Percentiles rank a stretch among this genome's conserved stretches.
These are phyloP conservation scores for Acronicta psi DNA, from an alignment of 2,888 invertebrate species.

Conservation along the genomic window DNA sequence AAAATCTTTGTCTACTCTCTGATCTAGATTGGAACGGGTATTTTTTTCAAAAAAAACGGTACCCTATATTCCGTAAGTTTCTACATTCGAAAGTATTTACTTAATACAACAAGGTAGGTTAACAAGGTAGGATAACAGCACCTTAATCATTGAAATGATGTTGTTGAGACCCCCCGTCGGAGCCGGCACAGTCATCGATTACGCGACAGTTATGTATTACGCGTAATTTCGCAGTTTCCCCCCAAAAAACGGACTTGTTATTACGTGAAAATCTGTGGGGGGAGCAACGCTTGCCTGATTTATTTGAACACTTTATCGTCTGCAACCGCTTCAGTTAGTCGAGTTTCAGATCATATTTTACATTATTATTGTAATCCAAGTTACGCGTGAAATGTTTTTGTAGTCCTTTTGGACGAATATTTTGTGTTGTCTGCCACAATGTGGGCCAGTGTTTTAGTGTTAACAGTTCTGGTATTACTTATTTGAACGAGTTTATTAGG, in stretches of 20 bases:
- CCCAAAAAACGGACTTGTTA: slow-evolving; percentile 61
- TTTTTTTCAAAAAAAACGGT: too few species aligned
- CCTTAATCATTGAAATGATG: slow-evolving; percentile 22
- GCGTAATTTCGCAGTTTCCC: slow-evolving; percentile 25
- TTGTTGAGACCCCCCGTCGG: slow-evolving; percentile 13
- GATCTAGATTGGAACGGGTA: too few species aligned
- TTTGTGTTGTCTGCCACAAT: slow-evolving; percentile 14
- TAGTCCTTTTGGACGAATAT: slow-evolving; percentile 25
- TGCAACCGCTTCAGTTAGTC: slow-evolving; percentile 52
- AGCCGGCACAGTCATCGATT: slow-evolving; percentile 27
- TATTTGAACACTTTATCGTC: slow-evolving; percentile 69
- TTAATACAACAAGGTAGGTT: background rate
- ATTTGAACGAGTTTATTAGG: background rate
- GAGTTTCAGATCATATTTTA: slow-evolving; percentile 55
- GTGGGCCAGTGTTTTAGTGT: slow-evolving; percentile 10
- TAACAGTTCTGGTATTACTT: background rate
- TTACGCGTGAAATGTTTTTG: slow-evolving; percentile 34
- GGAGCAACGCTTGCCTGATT: slow-evolving; percentile 69
- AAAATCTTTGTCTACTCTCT: too few species aligned
- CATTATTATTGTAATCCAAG: slow-evolving; percentile 50
- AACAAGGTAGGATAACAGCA: slow-evolving; percentile 13
- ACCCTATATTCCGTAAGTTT: background rate
- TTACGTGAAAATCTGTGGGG: slow-evolving; percentile 72
- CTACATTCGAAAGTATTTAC: background rate
- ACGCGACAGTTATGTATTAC: slow-evolving; percentile 35